A percentile compares a stretch with the other conserved stretches of the same genome.
phyloP scores from a whole-genome alignment of 2,797 vertebrate genomes.

The Aldrovandia affinis region DNA sequence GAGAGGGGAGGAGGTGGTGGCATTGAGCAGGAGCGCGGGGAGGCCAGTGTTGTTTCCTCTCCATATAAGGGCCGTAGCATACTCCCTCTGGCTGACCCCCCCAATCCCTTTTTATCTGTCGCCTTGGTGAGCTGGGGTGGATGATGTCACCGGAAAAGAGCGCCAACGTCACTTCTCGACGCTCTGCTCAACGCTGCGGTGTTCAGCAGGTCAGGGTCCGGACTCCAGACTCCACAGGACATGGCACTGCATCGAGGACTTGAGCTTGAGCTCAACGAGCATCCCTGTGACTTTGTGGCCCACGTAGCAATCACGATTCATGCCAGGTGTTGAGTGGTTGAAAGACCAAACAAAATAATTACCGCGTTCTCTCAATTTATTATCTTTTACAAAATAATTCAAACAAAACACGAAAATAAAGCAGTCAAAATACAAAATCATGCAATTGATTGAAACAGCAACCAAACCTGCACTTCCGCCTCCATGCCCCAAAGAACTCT shows the following conservation, averaged over 20 bases:
- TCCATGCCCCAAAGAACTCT: too few species aligned
- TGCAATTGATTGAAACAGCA: too few species aligned
- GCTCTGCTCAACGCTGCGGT: not conserved
- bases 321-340: too few species aligned
- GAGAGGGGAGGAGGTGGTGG: not conserved
- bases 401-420: too few species aligned
- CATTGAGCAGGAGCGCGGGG: not conserved
- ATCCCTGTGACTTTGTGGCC: not conserved
- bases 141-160: not conserved
- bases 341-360: too few species aligned
- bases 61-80: slow-evolving; percentile 18
- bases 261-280: not conserved
- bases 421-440: too few species aligned
- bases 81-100: slow-evolving; percentile 3
- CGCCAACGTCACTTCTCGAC: not conserved
- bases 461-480: too few species aligned
- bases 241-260: not conserved
- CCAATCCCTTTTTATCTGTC: slow-evolving; percentile 8
- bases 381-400: too few species aligned
- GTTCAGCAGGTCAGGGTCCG: not conserved
- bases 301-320: not conserved
- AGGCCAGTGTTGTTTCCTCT: not conserved
- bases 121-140: not conserved
- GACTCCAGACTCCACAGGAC: not conserved
- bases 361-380: too few species aligned